Base-by-base conservation (phyloP, 2,113 vertebrate species). In the Lasiurus cinereus region DNA sequence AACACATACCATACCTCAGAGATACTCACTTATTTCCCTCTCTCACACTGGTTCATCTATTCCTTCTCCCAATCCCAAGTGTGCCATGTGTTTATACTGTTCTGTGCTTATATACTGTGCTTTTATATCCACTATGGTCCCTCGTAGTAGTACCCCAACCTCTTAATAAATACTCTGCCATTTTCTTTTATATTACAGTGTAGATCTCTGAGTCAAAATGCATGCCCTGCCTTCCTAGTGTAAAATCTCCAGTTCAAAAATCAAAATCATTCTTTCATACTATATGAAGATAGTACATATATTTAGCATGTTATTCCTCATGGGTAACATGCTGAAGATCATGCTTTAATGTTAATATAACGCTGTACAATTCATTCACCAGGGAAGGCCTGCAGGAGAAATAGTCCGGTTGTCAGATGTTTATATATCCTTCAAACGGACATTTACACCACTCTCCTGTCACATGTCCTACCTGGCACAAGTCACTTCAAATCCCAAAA, bases 401-500 rank as follows among this genome's bases (percentile, higher is more conserved):
- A 54, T 9, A 85, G 19, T 74, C 91, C 12, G 8, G 24, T 50
- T 64, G 74, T 52, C 29, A 59, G 56, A 59, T 29, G 29, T 59
- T 79, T 59, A 66, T 14, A 64, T 14, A 66, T 14, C n/a, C 6
- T 67, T 92, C 43, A 73, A 31, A 78, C 6, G 22, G 33, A 78
- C 31, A 94, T n/a, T 31, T 29, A 59, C 1, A 29, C 46, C 39
- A 84, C 29, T 59, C 62, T 62, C 21, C 83, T 77, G 39, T 16
- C 22, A 0, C 50, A 33, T 52, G 14, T 64, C 9, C 39, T 29
- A 59, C 14, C n/a, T 50, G 79, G n/a, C 29, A 85, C 13, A 31
- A 46, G 84, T 6, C 43, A 74, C 69, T 88, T 66, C 36, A 92
- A 64, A 92, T 46, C 62, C 52, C 70, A 90, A 91, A 87, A 83